Percentiles rank a stretch among this genome's conserved stretches.
phyloP scores from a whole-genome alignment of 1,140 invertebrate species.

The Luehdorfia chinensis region DNA sequence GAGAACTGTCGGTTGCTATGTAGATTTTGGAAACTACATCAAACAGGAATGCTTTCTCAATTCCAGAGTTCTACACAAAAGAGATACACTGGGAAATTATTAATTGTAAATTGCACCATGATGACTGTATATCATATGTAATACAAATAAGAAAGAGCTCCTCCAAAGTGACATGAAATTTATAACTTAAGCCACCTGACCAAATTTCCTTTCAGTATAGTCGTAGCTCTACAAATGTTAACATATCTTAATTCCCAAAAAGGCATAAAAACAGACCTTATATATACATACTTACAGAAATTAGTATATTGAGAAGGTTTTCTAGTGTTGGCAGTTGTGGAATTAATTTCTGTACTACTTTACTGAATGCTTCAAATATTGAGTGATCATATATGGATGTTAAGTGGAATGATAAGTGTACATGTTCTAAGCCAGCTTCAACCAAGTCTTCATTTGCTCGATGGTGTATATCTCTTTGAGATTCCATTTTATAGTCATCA shows the following conservation, averaged over 20 bases:
- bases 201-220: too few relatives aligned
- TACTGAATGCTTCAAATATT: conserved; percentile 99
- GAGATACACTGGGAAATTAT: conserved; percentile 15
- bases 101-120: too few relatives aligned
- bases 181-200: too few relatives aligned
- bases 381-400: conserved; percentile 99
- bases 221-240: too few relatives aligned
- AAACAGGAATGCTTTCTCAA: conserved; percentile 99
- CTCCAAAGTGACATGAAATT: too few relatives aligned
- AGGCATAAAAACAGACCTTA: too few relatives aligned
- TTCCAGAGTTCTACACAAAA: conserved; percentile 92
- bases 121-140: too few relatives aligned
- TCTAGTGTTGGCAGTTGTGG: conserved; percentile 98
- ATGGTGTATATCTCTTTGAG: conserved; percentile 98
- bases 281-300: conserved; percentile 94
- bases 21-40: conserved; percentile 99
- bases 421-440: conserved; percentile 91
- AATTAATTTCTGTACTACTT: conserved; percentile 99
- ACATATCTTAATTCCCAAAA: too few relatives aligned
- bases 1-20: conserved; percentile 98
- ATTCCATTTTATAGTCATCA: conserved; percentile 99
- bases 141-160: too few relatives aligned
- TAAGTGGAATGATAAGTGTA: conserved; percentile 96
- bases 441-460: conserved; percentile 95
- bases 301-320: conserved; percentile 99